phyloP scores from a whole-genome alignment of 2,888 invertebrate species.

The Dastarcus helophoroides region DNA sequence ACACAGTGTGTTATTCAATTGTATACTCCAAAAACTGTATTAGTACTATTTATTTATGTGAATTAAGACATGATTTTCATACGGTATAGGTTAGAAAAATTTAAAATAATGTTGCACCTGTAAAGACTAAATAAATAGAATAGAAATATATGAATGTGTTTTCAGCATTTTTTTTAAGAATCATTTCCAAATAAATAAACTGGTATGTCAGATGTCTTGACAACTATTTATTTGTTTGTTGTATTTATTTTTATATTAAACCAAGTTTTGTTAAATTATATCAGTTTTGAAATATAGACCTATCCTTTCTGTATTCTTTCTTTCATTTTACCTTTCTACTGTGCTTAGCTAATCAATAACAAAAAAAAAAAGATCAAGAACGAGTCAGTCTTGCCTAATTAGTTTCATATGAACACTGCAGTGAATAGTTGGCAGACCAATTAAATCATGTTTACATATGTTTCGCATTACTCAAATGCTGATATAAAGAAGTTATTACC shows the following conservation, averaged over 20 bases:
- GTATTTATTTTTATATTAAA: constrained; percentile 15
- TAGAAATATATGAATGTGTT: constrained; percentile 26
- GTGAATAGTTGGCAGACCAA: too few species aligned
- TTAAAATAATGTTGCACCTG: constrained; percentile 30
- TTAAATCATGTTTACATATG: too few species aligned
- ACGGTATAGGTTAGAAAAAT: constrained; percentile 19
- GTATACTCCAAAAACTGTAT: constrained; percentile 14
- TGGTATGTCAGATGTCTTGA: constrained; percentile 7
- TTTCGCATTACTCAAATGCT: too few species aligned
- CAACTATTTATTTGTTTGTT: constrained; percentile 14
- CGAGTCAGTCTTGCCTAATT: too few species aligned
- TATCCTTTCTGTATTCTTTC: not conserved
- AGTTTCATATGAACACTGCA: too few species aligned
- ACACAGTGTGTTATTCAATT: constrained; percentile 17
- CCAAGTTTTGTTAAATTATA: not conserved
- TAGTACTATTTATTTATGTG: constrained; percentile 25
- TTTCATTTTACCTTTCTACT: too few species aligned
- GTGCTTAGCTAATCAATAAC: too few species aligned
- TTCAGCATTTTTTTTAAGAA: constrained; percentile 18
- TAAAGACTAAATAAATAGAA: constrained; percentile 30
- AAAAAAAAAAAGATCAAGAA: too few species aligned
- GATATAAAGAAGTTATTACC: too few species aligned
- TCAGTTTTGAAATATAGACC: constrained; percentile 1
- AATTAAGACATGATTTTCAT: constrained; percentile 21
- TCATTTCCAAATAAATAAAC: constrained; percentile 15